Base-by-base conservation (phyloP, 2,797 vertebrate genomes). In the Phataginus tetradactyla region DNA sequence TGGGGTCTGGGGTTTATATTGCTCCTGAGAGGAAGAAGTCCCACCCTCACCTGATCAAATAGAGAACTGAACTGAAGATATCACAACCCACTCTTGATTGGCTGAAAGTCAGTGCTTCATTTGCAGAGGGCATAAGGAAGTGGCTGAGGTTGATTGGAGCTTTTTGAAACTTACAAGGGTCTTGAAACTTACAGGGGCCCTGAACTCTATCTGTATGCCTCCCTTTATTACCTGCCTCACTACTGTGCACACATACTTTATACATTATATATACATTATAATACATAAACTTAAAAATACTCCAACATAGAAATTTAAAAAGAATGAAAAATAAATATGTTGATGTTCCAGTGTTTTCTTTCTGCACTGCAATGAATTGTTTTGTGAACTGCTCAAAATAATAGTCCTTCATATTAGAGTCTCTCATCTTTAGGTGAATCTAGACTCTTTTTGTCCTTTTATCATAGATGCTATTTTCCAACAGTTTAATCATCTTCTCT, bases 341-440 rank as follows among this genome's bases (percentile, higher is more conserved):
- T 85, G 74, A 59, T 72, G 14, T 61, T 86, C 18, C 51, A 68
- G 27, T 23, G 20, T 69, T 93, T 92, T 89, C 45, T 93, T 96
- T 92, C 51, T 89, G 34, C 14, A 64, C 25, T 32, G 15, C 27
- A 85, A 55, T 87, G 37, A 94, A 94, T 78, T 83, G 39, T 81
- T 80, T 93, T 63, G 64, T 68, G 39, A 95, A 75, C 32, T 92
- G n/a, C 34, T 94, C 55, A 94, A 92, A 97, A 68, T 88, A 87
- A 77, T 32, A 85, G 25, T 85, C 42, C 39, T 95, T 95, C 12
- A 59, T 64, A 84, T 49, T 49, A 89, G 12, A 57, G 11, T 83
- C 69, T 81, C 55, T 66, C 51, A 53, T 74, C 81, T 86, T 95
- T 34, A 91, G 32, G 29, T 45, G 8, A 79, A 93, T 84, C 42